Evolutionary conservation across 2,113 vertebrate species (phyloP).

Genomic region (Uria lomvia): DNA sequence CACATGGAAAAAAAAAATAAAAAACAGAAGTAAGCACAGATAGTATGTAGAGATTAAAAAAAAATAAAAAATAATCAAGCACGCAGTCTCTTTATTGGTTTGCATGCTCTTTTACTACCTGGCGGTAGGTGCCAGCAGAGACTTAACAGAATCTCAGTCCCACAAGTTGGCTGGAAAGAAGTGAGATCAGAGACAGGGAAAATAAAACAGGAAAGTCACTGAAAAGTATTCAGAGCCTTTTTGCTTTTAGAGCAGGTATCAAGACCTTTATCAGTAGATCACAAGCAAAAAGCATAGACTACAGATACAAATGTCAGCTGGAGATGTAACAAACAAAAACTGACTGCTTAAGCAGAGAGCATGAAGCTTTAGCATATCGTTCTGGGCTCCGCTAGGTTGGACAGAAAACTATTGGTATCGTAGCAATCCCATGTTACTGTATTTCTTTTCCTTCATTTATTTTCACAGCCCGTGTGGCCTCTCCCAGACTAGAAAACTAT

Average conservation of each 20-base stretch:
- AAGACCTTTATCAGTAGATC: not conserved
- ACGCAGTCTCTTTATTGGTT: not conserved
- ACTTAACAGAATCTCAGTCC: not conserved
- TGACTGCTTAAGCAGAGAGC: not conserved
- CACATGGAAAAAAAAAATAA: too few relatives aligned
- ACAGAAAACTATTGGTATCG: not conserved
- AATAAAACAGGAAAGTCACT: not conserved
- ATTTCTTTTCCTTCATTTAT: not conserved
- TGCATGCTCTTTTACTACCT: not conserved
- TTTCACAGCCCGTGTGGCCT: not conserved
- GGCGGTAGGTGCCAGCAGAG: constrained; percentile 22
- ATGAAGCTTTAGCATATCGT: not conserved
- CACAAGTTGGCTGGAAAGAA: not conserved
- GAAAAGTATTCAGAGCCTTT: not conserved
- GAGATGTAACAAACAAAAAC: not conserved
- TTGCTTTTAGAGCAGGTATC: not conserved
- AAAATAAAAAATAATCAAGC: not conserved
- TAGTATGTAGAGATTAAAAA: not conserved
- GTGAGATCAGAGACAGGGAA: not conserved
- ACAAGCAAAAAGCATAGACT: not conserved
- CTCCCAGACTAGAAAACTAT: not conserved
- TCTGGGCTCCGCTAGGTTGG: not conserved
- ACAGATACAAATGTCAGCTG: not conserved
- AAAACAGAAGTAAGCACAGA: accelerated
- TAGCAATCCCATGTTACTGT: not conserved